Evolutionary conservation across 2,888 invertebrate species (phyloP).

Genomic region (Phytoseiulus persimilis): DNA sequence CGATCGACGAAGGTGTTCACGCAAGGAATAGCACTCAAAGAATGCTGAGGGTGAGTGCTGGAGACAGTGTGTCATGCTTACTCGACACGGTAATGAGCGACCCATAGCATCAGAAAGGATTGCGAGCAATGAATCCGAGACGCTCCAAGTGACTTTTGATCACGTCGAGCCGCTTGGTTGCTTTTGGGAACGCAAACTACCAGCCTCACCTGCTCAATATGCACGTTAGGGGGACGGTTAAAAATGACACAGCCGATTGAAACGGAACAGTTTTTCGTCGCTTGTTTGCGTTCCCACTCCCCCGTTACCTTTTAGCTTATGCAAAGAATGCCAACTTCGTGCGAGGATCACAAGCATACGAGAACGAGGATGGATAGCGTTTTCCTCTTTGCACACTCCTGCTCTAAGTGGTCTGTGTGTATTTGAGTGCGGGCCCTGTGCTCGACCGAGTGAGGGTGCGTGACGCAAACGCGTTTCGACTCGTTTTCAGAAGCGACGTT

Average conservation of each 20-base stretch:
- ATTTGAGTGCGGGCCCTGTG: not conserved
- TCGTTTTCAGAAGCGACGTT: not conserved
- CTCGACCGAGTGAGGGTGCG: not conserved
- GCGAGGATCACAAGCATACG: not conserved
- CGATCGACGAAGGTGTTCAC: too few species aligned
- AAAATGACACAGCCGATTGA: not conserved
- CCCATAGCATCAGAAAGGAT: too few species aligned
- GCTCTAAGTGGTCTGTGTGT: not conserved
- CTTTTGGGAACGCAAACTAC: too few species aligned
- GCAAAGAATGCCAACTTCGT: not conserved
- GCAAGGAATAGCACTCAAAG: too few species aligned
- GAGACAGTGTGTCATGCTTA: too few species aligned
- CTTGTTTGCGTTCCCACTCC: not conserved
- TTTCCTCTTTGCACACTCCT: not conserved
- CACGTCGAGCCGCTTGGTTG: too few species aligned
- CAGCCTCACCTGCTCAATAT: too few species aligned
- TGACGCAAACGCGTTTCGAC: not conserved
- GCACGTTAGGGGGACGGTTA: not conserved
- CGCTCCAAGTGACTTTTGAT: too few species aligned
- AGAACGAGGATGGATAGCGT: not conserved
- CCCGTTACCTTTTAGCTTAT: not conserved
- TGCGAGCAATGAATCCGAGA: too few species aligned
- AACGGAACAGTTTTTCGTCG: not conserved
- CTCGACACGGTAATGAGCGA: too few species aligned
- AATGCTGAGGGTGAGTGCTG: too few species aligned